These are phyloP conservation scores for Proteles cristata DNA, from an alignment of 2,113 vertebrate species.

Conservation along the genomic window DNA sequence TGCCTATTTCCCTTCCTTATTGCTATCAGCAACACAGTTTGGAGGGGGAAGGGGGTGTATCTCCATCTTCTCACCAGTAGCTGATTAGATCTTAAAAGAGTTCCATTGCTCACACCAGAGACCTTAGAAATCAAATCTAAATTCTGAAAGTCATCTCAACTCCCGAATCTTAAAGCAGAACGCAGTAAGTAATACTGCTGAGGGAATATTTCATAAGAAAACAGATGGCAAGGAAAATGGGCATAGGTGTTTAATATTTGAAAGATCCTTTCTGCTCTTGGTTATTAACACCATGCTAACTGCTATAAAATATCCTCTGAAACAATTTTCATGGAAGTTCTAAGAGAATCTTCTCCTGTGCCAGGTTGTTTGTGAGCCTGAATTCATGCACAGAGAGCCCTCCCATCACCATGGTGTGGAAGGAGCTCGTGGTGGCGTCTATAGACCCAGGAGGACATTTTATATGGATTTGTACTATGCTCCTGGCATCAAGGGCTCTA, in stretches of 20 bases:
- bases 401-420: background rate
- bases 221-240: background rate
- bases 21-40: background rate
- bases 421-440: background rate
- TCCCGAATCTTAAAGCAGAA: background rate
- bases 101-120: background rate
- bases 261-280: background rate
- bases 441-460: accelerated
- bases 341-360: background rate
- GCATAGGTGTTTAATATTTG: background rate
- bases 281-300: background rate
- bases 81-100: background rate
- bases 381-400: background rate
- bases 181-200: background rate
- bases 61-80: background rate
- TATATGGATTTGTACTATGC: background rate
- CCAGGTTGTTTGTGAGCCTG: background rate
- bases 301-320: background rate
- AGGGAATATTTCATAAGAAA: background rate
- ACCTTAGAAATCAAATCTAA: background rate
- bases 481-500: background rate
- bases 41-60: accelerated
- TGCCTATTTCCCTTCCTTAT: background rate
- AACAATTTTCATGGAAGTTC: background rate
- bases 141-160: background rate